phyloP scores from a whole-genome alignment of 1,140 invertebrate genomes.

The Drosophila orosa region DNA sequence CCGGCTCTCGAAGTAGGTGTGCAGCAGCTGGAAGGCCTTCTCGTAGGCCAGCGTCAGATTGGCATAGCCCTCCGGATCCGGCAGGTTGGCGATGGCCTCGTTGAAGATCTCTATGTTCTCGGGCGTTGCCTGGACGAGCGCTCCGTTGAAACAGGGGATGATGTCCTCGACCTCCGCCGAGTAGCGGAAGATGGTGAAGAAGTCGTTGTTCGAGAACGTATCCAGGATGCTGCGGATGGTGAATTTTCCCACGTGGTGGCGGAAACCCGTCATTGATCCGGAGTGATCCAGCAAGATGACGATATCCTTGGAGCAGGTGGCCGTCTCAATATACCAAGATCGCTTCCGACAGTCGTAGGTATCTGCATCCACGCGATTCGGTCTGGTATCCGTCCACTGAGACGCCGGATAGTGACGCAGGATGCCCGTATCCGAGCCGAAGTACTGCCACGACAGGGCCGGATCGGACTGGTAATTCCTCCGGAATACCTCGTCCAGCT shows the following conservation, averaged over 20 bases:
- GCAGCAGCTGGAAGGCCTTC: constrained; percentile 93
- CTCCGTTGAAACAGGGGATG: constrained; percentile 92
- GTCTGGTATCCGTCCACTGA: constrained; percentile 85
- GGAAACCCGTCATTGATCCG: constrained; percentile 98
- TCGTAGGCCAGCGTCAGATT: constrained; percentile 94
- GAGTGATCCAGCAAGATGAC: constrained; percentile 97
- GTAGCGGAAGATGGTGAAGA: constrained; percentile 95
- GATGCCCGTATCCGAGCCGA: constrained; percentile 96
- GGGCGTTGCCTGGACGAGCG: constrained; percentile 95
- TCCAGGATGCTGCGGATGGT: constrained; percentile 95
- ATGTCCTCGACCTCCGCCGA: constrained; percentile 88
- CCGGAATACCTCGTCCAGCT: constrained; percentile 92
- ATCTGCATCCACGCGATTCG: constrained; percentile 85
- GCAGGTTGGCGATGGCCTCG: constrained; percentile 87
- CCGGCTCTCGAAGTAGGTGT: constrained; percentile 86
- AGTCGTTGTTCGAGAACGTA: constrained; percentile 99
- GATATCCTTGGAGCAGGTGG: constrained; percentile 98
- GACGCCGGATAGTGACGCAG: constrained; percentile 93
- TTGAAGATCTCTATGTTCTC: constrained; percentile 94
- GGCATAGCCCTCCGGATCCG: constrained; percentile 90
- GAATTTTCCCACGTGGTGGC: constrained; percentile 87
- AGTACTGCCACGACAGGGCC: constrained; percentile 97
- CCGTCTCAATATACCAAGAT: constrained; percentile 98
- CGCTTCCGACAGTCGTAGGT: constrained; percentile 93
- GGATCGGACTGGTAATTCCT: constrained; percentile 95